phyloP scores from a whole-genome alignment of 2,797 vertebrate species.

The Tenualosa thibaudeaui region DNA sequence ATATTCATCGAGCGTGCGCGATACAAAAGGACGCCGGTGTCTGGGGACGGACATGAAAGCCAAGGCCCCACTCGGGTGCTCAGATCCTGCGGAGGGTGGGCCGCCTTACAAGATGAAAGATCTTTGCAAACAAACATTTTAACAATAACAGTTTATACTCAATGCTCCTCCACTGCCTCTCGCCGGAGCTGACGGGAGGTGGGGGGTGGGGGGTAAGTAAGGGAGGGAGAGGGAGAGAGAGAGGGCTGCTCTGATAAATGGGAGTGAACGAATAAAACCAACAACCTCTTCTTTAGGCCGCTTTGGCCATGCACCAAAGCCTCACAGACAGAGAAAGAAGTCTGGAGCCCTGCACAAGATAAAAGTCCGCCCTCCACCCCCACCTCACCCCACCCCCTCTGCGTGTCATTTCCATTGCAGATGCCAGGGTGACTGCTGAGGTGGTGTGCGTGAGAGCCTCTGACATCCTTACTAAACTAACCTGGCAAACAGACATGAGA shows the following conservation, averaged over 20 bases:
- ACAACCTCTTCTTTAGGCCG: constrained; percentile 60
- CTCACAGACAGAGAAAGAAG: background rate
- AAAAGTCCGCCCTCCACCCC: background rate
- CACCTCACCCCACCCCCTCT: background rate
- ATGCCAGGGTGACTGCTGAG: constrained; percentile 51
- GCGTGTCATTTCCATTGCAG: constrained; percentile 66
- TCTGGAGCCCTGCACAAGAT: background rate
- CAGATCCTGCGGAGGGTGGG: constrained; percentile 78
- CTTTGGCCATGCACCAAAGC: constrained; percentile 55
- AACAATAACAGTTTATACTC: constrained; percentile 81
- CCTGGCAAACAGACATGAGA: constrained; percentile 23
- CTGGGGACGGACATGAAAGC: constrained; percentile 81
- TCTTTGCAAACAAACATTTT: constrained; percentile 83
- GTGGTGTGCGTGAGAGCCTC: constrained; percentile 34
- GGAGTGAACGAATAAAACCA: constrained; percentile 64
- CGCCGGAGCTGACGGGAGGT: constrained; percentile 61
- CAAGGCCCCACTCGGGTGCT: constrained; percentile 70
- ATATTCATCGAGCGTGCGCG: constrained; percentile 76
- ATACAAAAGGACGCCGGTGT: constrained; percentile 76
- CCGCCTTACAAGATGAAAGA: constrained; percentile 81
- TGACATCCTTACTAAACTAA: constrained; percentile 37
- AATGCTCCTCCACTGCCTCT: constrained; percentile 66
- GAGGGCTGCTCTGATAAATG: constrained; percentile 52
- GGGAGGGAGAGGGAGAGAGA: background rate
- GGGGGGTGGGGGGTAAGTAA: constrained; percentile 34